phyloP scores from a whole-genome alignment of 2,113 vertebrate genomes.

The Cyprinodon brontotheroides region DNA sequence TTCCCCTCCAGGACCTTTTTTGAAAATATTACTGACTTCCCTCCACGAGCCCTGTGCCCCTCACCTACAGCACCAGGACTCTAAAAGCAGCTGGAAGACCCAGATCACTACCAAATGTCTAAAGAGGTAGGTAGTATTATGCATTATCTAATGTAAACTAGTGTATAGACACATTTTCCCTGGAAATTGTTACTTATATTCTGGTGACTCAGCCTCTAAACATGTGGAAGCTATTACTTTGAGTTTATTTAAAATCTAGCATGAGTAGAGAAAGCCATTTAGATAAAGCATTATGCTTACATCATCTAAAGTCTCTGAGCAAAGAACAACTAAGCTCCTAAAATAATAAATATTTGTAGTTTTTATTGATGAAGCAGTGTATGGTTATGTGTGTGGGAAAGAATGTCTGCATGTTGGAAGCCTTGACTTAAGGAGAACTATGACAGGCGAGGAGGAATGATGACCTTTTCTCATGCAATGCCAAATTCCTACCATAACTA shows the following conservation, averaged over 20 bases:
- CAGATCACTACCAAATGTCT: no score
- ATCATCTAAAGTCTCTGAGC: constrained; percentile 6
- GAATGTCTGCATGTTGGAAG: constrained; percentile 33
- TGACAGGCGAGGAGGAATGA: constrained; percentile 38
- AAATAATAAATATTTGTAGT: constrained; percentile 25
- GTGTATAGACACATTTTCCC: no score
- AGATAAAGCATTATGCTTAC: constrained; percentile 1
- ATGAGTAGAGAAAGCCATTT: constrained; percentile 11
- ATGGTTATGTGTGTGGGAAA: constrained; percentile 46
- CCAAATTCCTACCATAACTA: constrained; percentile 72
- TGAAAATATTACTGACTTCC: no score
- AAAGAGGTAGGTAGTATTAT: no score
- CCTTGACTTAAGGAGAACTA: constrained; percentile 40
- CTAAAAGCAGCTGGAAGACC: no score
- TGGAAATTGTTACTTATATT: no score
- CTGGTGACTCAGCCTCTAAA: no score
- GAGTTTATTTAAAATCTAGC: constrained; percentile 18
- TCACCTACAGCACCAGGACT: no score
- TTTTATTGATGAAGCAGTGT: constrained; percentile 26
- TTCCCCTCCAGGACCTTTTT: no score
- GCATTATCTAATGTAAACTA: no score
- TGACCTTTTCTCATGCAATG: constrained; percentile 72
- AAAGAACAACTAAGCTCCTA: constrained; percentile 20
- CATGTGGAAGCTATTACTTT: background rate
- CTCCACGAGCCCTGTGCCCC: no score